These are phyloP conservation scores for Drosophila nr. fundita DNA, from an alignment of 2,888 invertebrate genomes.

Conservation along the genomic window DNA sequence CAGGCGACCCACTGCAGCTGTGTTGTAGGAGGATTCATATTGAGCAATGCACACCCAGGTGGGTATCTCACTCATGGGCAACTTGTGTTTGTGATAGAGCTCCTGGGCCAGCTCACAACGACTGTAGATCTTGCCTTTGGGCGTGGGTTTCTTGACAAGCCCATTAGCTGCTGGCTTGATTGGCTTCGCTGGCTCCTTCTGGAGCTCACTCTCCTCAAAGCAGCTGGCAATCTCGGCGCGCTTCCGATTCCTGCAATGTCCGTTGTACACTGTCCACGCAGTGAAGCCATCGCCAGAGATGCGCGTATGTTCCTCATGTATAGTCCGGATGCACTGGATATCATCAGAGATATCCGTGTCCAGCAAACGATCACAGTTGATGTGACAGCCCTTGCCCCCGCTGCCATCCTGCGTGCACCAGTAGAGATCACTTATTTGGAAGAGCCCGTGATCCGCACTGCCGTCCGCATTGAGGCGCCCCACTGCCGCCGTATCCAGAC, in stretches of 20 bases:
- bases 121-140: slow-evolving; percentile 86
- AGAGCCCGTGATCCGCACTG: slow-evolving; percentile 90
- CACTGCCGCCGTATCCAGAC: slow-evolving; percentile 88
- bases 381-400: slow-evolving; percentile 87
- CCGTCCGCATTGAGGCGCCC: slow-evolving; percentile 84
- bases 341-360: slow-evolving; percentile 89
- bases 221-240: slow-evolving; percentile 75
- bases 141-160: slow-evolving; percentile 16
- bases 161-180: slow-evolving; percentile 3
- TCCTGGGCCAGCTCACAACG: slow-evolving; percentile 89
- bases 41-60: slow-evolving; percentile 90
- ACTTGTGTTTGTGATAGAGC: slow-evolving; percentile 86
- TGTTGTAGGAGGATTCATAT: slow-evolving; percentile 90
- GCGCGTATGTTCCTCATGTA: slow-evolving; percentile 88
- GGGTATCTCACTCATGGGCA: slow-evolving; percentile 86
- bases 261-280: slow-evolving; percentile 90
- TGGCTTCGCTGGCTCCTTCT: slow-evolving; percentile 13
- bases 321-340: slow-evolving; percentile 88
- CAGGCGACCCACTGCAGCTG: slow-evolving; percentile 86
- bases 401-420: slow-evolving; percentile 87
- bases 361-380: slow-evolving; percentile 87
- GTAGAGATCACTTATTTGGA: slow-evolving; percentile 90
- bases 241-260: slow-evolving; percentile 86
- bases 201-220: slow-evolving; percentile 62
- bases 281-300: slow-evolving; percentile 90